Conservation (phyloP, 1,140 invertebrate species). For the Caenorhabditis latens region DNA sequence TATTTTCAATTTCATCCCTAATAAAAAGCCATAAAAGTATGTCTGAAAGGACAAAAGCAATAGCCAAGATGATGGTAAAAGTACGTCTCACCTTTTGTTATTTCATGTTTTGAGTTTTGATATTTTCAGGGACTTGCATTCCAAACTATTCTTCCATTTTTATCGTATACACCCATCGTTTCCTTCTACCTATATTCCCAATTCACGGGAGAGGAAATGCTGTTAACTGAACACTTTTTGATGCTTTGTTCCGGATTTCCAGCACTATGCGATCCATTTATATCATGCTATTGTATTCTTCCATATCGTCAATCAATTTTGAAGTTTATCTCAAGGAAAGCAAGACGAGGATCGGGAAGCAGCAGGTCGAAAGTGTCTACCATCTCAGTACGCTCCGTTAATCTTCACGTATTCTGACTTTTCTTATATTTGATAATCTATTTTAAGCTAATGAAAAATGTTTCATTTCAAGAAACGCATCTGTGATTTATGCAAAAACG, state of each 20-base stretch:
- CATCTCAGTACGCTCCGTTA: conserved; percentile 22
- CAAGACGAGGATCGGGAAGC: background rate
- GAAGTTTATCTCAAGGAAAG: conserved; percentile 29
- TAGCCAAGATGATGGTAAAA: conserved; percentile 42
- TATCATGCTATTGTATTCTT: conserved; percentile 23
- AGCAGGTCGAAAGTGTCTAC: conserved; percentile 5
- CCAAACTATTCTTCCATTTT: background rate
- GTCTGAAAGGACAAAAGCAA: conserved; percentile 16
- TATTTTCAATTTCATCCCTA: conserved; percentile 39
- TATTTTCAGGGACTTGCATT: background rate
- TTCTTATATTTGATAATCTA: background rate
- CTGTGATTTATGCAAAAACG: conserved; percentile 8
- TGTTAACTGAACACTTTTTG: conserved; percentile 7
- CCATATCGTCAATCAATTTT: conserved; percentile 23
- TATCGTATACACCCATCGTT: conserved; percentile 17
- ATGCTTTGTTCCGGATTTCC: conserved; percentile 36
- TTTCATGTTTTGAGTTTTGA: background rate
- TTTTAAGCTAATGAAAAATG: conserved; percentile 7
- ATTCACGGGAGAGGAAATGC: conserved; percentile 3
- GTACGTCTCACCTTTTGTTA: background rate
- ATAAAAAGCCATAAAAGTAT: conserved; percentile 43
- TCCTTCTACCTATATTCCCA: conserved; percentile 22
- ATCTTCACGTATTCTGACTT: conserved; percentile 14
- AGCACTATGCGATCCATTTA: conserved; percentile 40
- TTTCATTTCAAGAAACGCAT: background rate